Base-by-base conservation (phyloP, 1,140 invertebrate genomes). In the Calosoma granatense region DNA sequence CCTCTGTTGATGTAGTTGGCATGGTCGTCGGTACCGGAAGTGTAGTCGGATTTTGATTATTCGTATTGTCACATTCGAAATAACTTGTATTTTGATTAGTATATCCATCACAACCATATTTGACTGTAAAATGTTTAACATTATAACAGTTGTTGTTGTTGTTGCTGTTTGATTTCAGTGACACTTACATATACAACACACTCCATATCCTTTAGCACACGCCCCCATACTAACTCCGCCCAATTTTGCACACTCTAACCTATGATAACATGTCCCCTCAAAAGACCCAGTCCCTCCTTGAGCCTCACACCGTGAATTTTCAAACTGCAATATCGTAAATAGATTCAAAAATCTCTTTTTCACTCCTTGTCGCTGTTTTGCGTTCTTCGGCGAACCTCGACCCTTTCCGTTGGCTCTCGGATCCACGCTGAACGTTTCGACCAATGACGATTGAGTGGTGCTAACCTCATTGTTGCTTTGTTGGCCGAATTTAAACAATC, bases 151-250 rank as follows among this genome's bases (percentile, higher is more conserved):
- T n/a, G n/a, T n/a, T n/a, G n/a, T n/a, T n/a, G n/a, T n/a, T n/a
- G n/a, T n/a, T n/a, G n/a, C n/a, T 36, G 23, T 55, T 55, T 23
- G n/a, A 57, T 26, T 3, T 39, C 1, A 52, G 26, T 14, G n/a
- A 55, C 51, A 76, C 79, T 82, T 76, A 88, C 86, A 81, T 53
- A 84, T 74, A 65, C 86, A 89, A 62, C 86, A 89, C n/a, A 81
- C 78, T 2, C 84, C 87, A 65, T 82, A 85, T 17, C 85, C 86
- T 64, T 82, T 79, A 20, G 86, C 86, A 72, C 88, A 90, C 3
- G 72, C 67, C n/a, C 84, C 83, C 62, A 81, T 76, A 6, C 76
- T 65, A 19, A 73, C 72, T 17, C 87, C 87, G 19, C 80, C 81
- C 20, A 76, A 57, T 22, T 71, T 70, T 19, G 75, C 68, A 65